phyloP scores from a whole-genome alignment of 2,888 invertebrate genomes.

The Nemoura dubitans region DNA sequence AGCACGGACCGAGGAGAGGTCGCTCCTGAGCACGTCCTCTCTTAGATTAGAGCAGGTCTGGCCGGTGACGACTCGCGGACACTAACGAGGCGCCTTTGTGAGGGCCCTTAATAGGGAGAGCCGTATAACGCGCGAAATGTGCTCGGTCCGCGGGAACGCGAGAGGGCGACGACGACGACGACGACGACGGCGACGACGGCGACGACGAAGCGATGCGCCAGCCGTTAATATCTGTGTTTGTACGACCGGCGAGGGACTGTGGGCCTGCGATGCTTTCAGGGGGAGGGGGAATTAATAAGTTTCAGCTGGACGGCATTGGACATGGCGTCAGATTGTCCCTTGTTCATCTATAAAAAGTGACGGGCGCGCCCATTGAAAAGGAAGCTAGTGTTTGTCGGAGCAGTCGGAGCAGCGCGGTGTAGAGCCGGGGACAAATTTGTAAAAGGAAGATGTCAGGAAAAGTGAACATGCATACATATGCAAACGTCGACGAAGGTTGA shows the following conservation, averaged over 20 bases:
- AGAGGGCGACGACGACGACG: conserved; percentile 21
- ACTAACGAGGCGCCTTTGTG: conserved; percentile 51
- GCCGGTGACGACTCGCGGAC: conserved; percentile 42
- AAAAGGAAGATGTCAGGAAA: conserved; percentile 39
- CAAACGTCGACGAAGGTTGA: conserved; percentile 44
- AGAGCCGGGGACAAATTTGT: conserved; percentile 8
- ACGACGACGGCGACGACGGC: not conserved
- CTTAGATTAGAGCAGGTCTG: not conserved
- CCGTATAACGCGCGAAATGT: not conserved
- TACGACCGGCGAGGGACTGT: conserved; percentile 35
- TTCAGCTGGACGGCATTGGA: conserved; percentile 43
- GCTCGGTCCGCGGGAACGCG: not conserved
- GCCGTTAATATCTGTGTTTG: conserved; percentile 49
- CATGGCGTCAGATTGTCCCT: conserved; percentile 48
- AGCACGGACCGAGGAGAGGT: not conserved
- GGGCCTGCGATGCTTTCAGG: not conserved
- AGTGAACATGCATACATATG: conserved; percentile 46
- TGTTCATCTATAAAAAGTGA: conserved; percentile 47
- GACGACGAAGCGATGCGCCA: not conserved
- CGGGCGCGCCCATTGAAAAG: conserved; percentile 42
- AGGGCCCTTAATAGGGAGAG: conserved; percentile 33
- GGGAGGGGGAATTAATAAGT: conserved; percentile 42
- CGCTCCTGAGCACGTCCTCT: conserved; percentile 24
- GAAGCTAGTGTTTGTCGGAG: conserved; percentile 41
- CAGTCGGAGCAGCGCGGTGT: not conserved